Percentiles rank a stretch among this genome's conserved stretches.
Evolutionary conservation across 2,888 invertebrate species (phyloP).

Genomic region (Protophormia terraenovae): DNA sequence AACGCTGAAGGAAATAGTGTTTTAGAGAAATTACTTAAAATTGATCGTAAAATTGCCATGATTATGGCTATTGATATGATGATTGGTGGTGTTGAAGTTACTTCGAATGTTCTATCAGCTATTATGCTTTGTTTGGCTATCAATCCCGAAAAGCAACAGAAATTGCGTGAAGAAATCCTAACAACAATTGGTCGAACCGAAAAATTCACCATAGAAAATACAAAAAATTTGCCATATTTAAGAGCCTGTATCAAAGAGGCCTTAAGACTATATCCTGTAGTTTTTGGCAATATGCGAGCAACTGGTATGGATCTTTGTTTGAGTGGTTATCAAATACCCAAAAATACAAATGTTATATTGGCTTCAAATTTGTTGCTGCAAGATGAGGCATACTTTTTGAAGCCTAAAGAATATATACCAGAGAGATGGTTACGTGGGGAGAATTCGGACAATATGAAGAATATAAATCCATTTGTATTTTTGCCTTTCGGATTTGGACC

Average conservation of each 20-base stretch:
- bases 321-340: slow-evolving; percentile 85
- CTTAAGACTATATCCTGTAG: slow-evolving; percentile 85
- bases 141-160: slow-evolving; percentile 86
- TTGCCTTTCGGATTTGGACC: slow-evolving; percentile 77
- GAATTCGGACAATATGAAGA: slow-evolving; percentile 77
- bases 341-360: slow-evolving; percentile 87
- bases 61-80: slow-evolving; percentile 89
- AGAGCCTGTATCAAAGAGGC: slow-evolving; percentile 89
- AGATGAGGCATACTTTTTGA: slow-evolving; percentile 85
- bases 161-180: slow-evolving; percentile 83
- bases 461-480: slow-evolving; percentile 74
- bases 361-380: slow-evolving; percentile 85
- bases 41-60: slow-evolving; percentile 85
- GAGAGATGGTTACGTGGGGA: slow-evolving; percentile 86
- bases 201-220: slow-evolving; percentile 81
- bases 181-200: slow-evolving; percentile 77
- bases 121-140: slow-evolving; percentile 82
- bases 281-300: slow-evolving; percentile 84
- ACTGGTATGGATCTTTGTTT: slow-evolving; percentile 84
- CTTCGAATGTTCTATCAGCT: slow-evolving; percentile 74
- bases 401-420: slow-evolving; percentile 86
- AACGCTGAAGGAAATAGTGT: slow-evolving; percentile 81
- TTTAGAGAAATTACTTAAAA: slow-evolving; percentile 84
- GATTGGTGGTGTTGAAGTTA: slow-evolving; percentile 86
- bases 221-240: slow-evolving; percentile 84